phyloP scores from a whole-genome alignment of 2,797 vertebrate genomes.

The Trachops cirrhosus region DNA sequence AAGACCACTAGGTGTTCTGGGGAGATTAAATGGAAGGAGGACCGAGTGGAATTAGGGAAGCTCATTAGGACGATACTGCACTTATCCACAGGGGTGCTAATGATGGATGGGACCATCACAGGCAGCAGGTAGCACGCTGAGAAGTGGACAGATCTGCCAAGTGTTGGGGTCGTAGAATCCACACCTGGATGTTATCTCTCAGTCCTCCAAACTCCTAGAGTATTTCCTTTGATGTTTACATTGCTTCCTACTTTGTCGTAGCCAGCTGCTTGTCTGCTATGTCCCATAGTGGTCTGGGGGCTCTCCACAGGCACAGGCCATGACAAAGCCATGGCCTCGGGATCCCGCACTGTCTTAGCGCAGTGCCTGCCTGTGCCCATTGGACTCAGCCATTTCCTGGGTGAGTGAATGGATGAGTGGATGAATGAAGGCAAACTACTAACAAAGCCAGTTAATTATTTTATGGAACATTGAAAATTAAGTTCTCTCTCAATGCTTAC shows the following conservation, averaged over 20 bases:
- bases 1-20: neutral
- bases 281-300: neutral
- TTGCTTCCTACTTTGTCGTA: neutral
- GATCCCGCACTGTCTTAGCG: neutral
- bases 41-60: neutral
- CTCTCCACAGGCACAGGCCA: neutral
- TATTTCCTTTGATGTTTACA: neutral
- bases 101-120: too few relatives aligned
- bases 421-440: neutral
- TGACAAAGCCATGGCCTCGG: accelerated
- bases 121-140: neutral
- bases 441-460: neutral
- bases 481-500: neutral
- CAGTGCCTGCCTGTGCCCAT: neutral
- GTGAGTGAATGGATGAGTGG: neutral
- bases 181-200: neutral
- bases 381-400: neutral
- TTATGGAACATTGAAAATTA: neutral
- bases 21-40: neutral
- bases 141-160: neutral
- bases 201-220: neutral
- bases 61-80: neutral
- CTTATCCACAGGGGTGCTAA: neutral
- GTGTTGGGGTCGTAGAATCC: neutral
- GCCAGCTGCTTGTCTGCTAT: neutral